Conservation (phyloP, 2,797 vertebrate species). For the Falco cherrug region DNA sequence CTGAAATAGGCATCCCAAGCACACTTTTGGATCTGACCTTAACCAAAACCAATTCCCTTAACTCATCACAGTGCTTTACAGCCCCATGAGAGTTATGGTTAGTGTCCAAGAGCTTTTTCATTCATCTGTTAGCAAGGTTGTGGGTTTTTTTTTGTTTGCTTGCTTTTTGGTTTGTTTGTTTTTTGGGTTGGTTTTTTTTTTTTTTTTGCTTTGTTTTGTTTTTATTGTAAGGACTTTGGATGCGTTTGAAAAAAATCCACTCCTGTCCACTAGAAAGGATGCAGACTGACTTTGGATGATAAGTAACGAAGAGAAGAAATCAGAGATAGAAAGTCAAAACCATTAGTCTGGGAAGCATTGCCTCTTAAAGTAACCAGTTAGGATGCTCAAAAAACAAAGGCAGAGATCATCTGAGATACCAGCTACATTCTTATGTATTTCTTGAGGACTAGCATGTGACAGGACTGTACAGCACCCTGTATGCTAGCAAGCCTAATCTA, state of each 20-base stretch:
- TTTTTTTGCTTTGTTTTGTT: too few relatives aligned
- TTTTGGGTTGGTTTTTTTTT: too few relatives aligned
- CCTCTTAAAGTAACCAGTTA: neutral
- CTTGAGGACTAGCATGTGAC: neutral
- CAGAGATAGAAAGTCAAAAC: neutral
- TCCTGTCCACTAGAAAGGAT: neutral
- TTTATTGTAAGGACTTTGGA: neutral
- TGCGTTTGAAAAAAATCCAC: neutral
- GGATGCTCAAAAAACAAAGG: fast-evolving
- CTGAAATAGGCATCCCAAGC: neutral
- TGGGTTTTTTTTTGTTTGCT: neutral
- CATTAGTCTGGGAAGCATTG: neutral
- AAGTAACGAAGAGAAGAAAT: neutral
- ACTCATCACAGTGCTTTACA: neutral
- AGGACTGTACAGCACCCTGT: neutral
- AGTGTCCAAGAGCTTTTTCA: neutral
- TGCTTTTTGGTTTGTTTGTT: too few relatives aligned
- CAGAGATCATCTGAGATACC: neutral
- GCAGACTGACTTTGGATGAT: neutral
- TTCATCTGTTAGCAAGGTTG: neutral
- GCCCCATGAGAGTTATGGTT: neutral
- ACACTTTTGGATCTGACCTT: neutral
- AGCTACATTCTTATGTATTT: neutral
- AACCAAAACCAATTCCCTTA: neutral
- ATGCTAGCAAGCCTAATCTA: neutral